phyloP scores from a whole-genome alignment of 2,113 vertebrate species.

The Pampusana beccarii region DNA sequence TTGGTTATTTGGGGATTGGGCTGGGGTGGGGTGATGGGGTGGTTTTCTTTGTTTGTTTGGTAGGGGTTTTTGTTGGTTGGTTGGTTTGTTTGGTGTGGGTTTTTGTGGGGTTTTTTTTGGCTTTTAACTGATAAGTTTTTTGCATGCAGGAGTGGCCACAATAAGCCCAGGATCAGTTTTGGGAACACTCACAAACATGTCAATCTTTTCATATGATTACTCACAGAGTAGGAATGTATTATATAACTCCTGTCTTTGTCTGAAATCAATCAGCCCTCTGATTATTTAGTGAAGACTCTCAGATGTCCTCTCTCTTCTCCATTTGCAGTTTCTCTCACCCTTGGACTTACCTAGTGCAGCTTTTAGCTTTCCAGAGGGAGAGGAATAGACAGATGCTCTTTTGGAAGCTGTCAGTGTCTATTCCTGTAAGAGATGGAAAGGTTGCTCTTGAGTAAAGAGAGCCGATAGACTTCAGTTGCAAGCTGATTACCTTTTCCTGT shows the following conservation, averaged over 20 bases:
- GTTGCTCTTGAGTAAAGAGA: background rate
- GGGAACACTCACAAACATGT: conserved; percentile 22
- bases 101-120: too few species aligned
- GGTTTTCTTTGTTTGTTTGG: too few species aligned
- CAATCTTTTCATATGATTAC: conserved; percentile 44
- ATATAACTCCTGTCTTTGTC: conserved; percentile 35
- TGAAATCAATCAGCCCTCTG: conserved; percentile 8
- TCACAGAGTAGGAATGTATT: conserved; percentile 43
- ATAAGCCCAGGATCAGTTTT: background rate
- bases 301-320: conserved; percentile 16
- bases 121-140: background rate
- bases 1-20: too few species aligned
- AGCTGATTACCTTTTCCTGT: background rate
- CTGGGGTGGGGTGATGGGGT: too few species aligned
- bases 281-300: conserved; percentile 27
- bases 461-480: background rate
- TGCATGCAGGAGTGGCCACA: background rate
- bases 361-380: conserved; percentile 1
- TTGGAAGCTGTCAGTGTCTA: background rate
- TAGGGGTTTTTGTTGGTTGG: too few species aligned
- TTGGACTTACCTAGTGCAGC: background rate
- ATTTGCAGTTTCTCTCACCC: background rate
- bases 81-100: too few species aligned
- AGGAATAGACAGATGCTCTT: background rate
- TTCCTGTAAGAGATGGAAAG: background rate